phyloP scores from a whole-genome alignment of 2,113 vertebrate genomes.

The Nannobrachium achirus region DNA sequence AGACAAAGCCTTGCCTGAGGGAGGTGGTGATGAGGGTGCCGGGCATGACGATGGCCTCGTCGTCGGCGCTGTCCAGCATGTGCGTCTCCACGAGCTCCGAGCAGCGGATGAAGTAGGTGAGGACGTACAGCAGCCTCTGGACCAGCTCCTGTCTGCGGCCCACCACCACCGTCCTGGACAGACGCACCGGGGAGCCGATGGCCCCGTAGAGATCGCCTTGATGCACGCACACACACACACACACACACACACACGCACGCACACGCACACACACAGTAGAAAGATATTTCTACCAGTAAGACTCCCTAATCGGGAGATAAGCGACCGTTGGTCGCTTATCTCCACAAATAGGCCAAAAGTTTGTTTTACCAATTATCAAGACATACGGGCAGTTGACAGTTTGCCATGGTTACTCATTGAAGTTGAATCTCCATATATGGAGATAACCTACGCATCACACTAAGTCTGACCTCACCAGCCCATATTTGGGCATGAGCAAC shows the following conservation, averaged over 20 bases:
- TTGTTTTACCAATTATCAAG: too few relatives aligned
- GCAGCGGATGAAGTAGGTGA: conserved; percentile 98
- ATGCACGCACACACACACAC: background rate
- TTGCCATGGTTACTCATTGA: too few relatives aligned
- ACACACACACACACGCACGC: background rate
- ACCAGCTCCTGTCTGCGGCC: conserved; percentile 94
- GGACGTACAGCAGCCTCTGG: conserved; percentile 94
- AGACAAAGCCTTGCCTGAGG: too few relatives aligned
- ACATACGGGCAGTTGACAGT: too few relatives aligned
- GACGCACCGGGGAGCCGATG: conserved; percentile 95
- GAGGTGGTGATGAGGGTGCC: conserved; percentile 97
- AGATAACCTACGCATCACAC: too few relatives aligned
- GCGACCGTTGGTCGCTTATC: too few relatives aligned
- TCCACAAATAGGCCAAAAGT: too few relatives aligned
- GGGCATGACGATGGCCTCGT: conserved; percentile 95
- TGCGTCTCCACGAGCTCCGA: conserved; percentile 96
- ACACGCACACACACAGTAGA: background rate
- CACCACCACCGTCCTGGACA: conserved; percentile 91
- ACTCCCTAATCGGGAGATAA: too few relatives aligned
- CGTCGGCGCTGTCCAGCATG: conserved; percentile 91
- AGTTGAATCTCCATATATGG: too few relatives aligned
- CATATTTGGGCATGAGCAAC: too few relatives aligned
- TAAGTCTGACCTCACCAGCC: too few relatives aligned
- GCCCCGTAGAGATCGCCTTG: conserved; percentile 95
- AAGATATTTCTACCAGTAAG: too few relatives aligned